These are phyloP conservation scores for Typhlichthys subterraneus DNA, from an alignment of 2,797 vertebrate species.

Conservation along the genomic window DNA sequence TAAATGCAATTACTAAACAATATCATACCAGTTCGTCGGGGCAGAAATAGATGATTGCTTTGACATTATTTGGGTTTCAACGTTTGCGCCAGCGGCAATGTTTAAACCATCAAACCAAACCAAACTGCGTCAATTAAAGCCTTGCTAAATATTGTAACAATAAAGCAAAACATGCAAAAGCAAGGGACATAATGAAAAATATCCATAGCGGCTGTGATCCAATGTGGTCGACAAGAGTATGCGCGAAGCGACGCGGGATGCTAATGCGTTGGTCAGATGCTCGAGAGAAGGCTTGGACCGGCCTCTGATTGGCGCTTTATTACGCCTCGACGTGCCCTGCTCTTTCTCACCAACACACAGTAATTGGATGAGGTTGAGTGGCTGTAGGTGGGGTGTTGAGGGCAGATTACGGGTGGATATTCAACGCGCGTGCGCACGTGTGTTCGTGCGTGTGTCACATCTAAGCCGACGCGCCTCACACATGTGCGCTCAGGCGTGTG, in stretches of 20 bases:
- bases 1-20: not conserved
- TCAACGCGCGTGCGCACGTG: constrained; percentile 35
- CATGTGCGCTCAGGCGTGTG: constrained; percentile 77
- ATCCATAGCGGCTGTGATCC: constrained; percentile 22
- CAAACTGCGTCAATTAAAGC: not conserved
- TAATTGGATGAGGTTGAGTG: constrained; percentile 77
- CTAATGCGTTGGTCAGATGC: constrained; percentile 76
- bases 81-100: constrained; percentile 33
- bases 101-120: constrained; percentile 36
- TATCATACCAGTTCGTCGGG: not conserved
- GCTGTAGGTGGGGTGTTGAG: constrained; percentile 67
- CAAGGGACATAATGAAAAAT: constrained; percentile 57
- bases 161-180: constrained; percentile 66
- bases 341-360: constrained; percentile 81
- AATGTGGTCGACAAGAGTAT: constrained; percentile 44
- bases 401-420: constrained; percentile 57
- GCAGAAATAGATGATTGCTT: not conserved
- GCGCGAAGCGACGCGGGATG: constrained; percentile 40
- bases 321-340: constrained; percentile 77
- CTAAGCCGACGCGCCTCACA: constrained; percentile 72
- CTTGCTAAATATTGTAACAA: not conserved
- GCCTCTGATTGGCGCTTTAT: constrained; percentile 72
- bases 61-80: constrained; percentile 20
- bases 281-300: constrained; percentile 53
- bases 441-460: constrained; percentile 56